A percentile compares a stretch with the other conserved stretches of the same genome.
Evolutionary conservation across 2,888 invertebrate genomes (phyloP).

Genomic region (Drosophila pseudotakahashii): DNA sequence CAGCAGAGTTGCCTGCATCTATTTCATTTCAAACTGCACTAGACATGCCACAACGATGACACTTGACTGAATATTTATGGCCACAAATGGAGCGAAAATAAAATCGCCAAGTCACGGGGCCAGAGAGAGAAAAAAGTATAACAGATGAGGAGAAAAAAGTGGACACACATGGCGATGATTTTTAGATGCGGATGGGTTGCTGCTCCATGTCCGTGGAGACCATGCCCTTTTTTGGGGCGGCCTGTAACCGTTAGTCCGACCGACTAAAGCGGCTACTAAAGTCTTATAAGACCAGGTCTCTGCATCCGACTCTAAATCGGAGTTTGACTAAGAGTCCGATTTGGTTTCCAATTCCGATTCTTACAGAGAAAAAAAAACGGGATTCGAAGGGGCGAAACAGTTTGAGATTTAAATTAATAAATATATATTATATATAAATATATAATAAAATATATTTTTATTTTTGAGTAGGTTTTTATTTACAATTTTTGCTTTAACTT

Average conservation of each 20-base stretch:
- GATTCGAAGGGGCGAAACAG: not conserved
- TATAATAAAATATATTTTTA: too few relatives aligned
- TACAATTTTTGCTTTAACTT: not conserved
- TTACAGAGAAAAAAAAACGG: constrained; percentile 4
- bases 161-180: constrained; percentile 69
- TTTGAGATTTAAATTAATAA: too few relatives aligned
- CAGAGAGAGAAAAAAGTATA: constrained; percentile 32
- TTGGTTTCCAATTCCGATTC: constrained; percentile 26
- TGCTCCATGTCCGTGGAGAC: constrained; percentile 56
- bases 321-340: constrained; percentile 32
- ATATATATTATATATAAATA: too few relatives aligned
- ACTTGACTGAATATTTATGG: constrained; percentile 79
- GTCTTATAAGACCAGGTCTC: constrained; percentile 24
- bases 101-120: constrained; percentile 77
- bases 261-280: constrained; percentile 44
- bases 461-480: too few relatives aligned
- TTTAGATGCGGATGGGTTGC: constrained; percentile 52
- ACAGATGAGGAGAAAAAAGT: constrained; percentile 26
- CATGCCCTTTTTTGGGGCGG: constrained; percentile 71
- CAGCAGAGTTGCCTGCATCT: constrained; percentile 53
- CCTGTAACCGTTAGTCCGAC: constrained; percentile 65
- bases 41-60: constrained; percentile 76
- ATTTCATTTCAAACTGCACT: constrained; percentile 77
- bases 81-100: constrained; percentile 80
- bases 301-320: constrained; percentile 27